Base-by-base conservation (phyloP, 2,888 invertebrate genomes). In the Megastigmus dorsalis region DNA sequence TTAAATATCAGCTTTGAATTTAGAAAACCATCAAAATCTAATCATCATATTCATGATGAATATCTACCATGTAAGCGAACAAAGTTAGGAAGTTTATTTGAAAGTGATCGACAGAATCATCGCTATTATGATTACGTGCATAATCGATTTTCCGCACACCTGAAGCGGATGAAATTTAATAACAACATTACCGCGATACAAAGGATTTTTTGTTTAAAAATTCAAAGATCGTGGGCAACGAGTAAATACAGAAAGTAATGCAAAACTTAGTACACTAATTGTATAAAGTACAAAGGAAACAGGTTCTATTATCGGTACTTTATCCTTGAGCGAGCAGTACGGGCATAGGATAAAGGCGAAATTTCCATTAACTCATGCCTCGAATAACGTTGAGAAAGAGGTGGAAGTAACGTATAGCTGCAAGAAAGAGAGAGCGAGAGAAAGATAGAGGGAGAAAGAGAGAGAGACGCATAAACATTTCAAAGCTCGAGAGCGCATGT, bases 291-390 rank as follows among this genome's bases (percentile, higher is more conserved):
- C 33, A 30, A 13, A 62, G 1, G 48, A 36, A 36, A 23, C 23
- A 26, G 52, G 15, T 52, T 57, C 57, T 68, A 36, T 60, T 60
- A 60, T 60, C 45, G 43, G 30, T 18, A 13, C 5, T 10, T 60
- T 60, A 63, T 20, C 33, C 63, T 50, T 23, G 13, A 50, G 63
- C 36, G 41, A 36, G 36, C 23, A 20, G 38, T 55, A 55, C 62
- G 54, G 54, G 30, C 23, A 60, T 43, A 62, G 54, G 52, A 70
- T 70, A 70, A 70, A 36, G 33, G 62, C 4, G 36, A 70, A 62
- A 62, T 54, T 62, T 45, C 28, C 43, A 70, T 70, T 54, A 45
- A 41, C 26, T 54, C 62, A 33, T 45, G 54, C 54, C 18, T 52
- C 26, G 36, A 54, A 62, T 62, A 70, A 41, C 15, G 36, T 23